phyloP scores from a whole-genome alignment of 2,888 invertebrate species.

The Tetragonula carbonaria region DNA sequence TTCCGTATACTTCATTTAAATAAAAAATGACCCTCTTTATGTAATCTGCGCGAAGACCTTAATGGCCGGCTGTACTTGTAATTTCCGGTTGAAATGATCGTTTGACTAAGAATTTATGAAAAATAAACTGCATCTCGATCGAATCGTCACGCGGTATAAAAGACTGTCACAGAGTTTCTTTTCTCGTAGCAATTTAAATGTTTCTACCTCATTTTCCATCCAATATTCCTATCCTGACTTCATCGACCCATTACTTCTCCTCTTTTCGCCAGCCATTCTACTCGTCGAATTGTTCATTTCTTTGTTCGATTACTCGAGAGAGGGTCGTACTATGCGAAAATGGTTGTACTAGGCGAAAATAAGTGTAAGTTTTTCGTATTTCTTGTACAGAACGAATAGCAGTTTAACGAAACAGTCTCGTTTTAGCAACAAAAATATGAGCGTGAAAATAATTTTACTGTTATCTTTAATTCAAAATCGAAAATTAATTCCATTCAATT shows the following conservation, averaged over 20 bases:
- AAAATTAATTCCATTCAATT: too few species aligned
- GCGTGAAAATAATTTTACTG: too few species aligned
- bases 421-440: too few species aligned
- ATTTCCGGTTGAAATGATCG: not conserved
- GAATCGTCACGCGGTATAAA: not conserved
- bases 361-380: too few species aligned
- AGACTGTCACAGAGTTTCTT: too few species aligned
- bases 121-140: not conserved
- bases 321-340: too few species aligned
- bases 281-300: conserved; percentile 10
- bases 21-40: not conserved
- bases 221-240: not conserved
- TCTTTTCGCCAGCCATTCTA: not conserved
- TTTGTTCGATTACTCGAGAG: not conserved
- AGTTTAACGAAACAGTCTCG: too few species aligned
- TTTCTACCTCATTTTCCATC: not conserved
- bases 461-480: too few species aligned
- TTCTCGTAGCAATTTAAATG: not conserved
- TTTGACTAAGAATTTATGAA: not conserved
- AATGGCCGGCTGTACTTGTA: not conserved
- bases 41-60: not conserved
- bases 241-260: not conserved
- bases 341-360: too few species aligned
- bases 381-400: too few species aligned
- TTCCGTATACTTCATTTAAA: not conserved